Conservation (phyloP, 2,113 vertebrate genomes). For the Xyrauchen texanus region DNA sequence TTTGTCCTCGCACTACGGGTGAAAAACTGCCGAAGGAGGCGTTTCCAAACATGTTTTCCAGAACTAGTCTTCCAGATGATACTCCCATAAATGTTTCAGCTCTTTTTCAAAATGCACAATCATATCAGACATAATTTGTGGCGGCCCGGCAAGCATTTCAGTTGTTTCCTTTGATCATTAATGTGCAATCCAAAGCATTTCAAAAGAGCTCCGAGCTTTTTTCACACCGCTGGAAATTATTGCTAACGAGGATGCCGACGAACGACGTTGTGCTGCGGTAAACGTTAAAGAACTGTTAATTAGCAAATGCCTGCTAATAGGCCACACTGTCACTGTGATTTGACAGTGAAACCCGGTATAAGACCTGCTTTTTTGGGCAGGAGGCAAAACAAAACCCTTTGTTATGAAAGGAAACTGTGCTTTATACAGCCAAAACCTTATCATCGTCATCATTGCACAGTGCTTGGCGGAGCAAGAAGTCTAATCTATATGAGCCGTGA, state of each 20-base stretch:
- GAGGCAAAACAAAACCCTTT: slow-evolving; percentile 22
- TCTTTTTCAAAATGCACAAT: slow-evolving; percentile 28
- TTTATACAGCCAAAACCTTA: neutral
- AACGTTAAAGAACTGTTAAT: slow-evolving; percentile 48
- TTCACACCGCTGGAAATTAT: slow-evolving; percentile 45
- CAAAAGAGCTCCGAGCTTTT: slow-evolving; percentile 26
- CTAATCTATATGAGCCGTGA: neutral
- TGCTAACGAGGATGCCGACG: slow-evolving; percentile 40
- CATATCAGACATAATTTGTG: slow-evolving; percentile 36
- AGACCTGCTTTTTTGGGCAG: slow-evolving; percentile 3
- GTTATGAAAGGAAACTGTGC: slow-evolving; percentile 28
- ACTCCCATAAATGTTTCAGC: slow-evolving; percentile 38
- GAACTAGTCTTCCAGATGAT: slow-evolving; percentile 17
- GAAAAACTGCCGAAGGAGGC: neutral
- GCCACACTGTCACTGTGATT: slow-evolving; percentile 31
- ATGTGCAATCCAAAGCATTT: slow-evolving; percentile 46
- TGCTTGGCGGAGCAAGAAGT: slow-evolving; percentile 10
- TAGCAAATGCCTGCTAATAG: slow-evolving; percentile 51
- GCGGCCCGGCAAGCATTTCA: slow-evolving; percentile 3
- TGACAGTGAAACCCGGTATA: slow-evolving; percentile 1
- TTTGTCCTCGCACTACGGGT: neutral
- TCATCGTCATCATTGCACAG: slow-evolving; percentile 11
- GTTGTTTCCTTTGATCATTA: slow-evolving; percentile 47
- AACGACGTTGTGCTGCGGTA: slow-evolving; percentile 31
- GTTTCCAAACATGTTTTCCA: slow-evolving; percentile 7